Base-by-base conservation (phyloP, 2,888 invertebrate species). In the Gymnosoma rotundatum region DNA sequence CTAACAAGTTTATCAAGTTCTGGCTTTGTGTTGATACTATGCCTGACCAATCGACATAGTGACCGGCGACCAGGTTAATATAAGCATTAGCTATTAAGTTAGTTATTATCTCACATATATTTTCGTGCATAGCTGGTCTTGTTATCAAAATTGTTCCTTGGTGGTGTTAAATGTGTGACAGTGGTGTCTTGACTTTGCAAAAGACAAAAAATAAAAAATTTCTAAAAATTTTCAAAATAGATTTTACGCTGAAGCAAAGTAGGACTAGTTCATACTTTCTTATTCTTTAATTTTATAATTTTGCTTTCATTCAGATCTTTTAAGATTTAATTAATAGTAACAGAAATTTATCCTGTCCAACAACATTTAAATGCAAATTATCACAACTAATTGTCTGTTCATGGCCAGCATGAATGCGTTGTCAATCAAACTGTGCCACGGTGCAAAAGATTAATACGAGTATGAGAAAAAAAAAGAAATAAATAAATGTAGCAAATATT, bases 1-100 rank as follows among this genome's bases (percentile, higher is more conserved):
- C 67, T 52, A 84, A 84, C 84, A 81, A 74, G 84, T 84, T 84
- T 78, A 60, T 52, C 84, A 64, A 73, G 84, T 81, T 81, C 81
- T 84, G 52, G n/a, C 38, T 66, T 20, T 73, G 50, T 32, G 20
- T 18, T 56, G 69, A 67, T 54, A 54, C 36, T 72, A 50, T 42
- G 66, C 64, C 56, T 69, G 32, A 54, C 66, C 69, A 69, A 81
- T 36, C 75, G 75, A 54, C 67, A 60, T 58, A 74, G 66, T 58
- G 67, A 76, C 70, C 78, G 78, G 74, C 69, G 73, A 78, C 69
- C 84, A 78, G 84, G 80, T 78, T 78, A 84, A 73, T 78, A 84
- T 78, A 70, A 81, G 38, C 60, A 78, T 81, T 84, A 69, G 73
- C 42, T 70, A 54, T 0, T 48, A 6, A n/a, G 6, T 52, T 52